Evolutionary conservation across 2,113 vertebrate species (phyloP), one percentile per base, ranked within the genome.

Genomic region (Phasianus colchicus): DNA sequence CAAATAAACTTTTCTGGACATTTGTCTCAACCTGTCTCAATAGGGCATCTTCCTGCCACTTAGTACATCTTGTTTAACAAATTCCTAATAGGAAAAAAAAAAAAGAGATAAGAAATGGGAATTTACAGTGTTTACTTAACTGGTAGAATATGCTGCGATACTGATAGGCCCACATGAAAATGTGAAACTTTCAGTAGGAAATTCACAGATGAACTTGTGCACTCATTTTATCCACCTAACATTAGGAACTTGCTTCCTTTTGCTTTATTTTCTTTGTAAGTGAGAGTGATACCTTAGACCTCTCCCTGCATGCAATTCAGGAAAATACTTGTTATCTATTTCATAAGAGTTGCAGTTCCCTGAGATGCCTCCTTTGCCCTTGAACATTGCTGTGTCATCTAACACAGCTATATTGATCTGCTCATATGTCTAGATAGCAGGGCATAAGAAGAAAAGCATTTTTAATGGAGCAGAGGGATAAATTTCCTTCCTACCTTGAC

Each of bases 321-420:
- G 25, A 13, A 32, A 58, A 47, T 40, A 13, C 58, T 73, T 91
- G 78, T 80, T 71, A 69, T 89, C 30, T 57, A 6, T n/a, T 15
- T 74, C 22, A 5, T 67, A 52, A 3, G 25, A 91, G 5, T 11
- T 60, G 21, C 48, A 38, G n/a, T 67, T 93, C 21, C 36, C 32
- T 47, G 45, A 67, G 61, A 47, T 71, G 34, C 25, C 52, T 40
- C 17, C 50, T 86, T 55, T 88, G 47, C 34, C 60, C 57, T 89
- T 30, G 9, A 80, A 47, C 50, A 60, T 1, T 2, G 24, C 52
- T 47, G 16, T 77, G n/a, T 45, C 80, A 48, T 40, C 79, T 2
- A 5, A 6, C 1, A 5, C 36, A 13, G 36, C 32, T 63, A 11
- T 11, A 58, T 42, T 32, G 48, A 54, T 80, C n/a, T 0, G 0